Evolutionary conservation across 2,888 invertebrate genomes (phyloP).

Genomic region (Ephialtes manifestator): DNA sequence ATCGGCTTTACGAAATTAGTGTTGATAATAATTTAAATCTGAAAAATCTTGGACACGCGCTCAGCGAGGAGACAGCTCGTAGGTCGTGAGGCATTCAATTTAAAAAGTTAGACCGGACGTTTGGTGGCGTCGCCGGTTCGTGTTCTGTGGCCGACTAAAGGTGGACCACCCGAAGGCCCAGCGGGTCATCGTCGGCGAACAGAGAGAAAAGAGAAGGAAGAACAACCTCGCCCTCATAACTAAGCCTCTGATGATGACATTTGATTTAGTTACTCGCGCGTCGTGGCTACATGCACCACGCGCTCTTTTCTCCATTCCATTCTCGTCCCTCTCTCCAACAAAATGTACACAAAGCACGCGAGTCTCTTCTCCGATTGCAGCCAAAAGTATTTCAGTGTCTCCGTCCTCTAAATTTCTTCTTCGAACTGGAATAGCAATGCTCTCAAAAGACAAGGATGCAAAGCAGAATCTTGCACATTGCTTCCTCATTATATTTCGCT

Average conservation of each 20-base stretch:
- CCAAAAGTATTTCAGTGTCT: constrained; percentile 2
- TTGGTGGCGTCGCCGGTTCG: constrained; percentile 18
- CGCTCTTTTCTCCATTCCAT: constrained; percentile 35
- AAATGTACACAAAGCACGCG: constrained; percentile 31
- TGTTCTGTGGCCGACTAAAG: constrained; percentile 57
- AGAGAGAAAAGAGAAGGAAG: constrained; percentile 33
- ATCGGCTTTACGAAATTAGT: background rate
- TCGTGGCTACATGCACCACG: constrained; percentile 72
- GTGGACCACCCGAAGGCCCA: constrained; percentile 80
- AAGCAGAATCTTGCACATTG: too few species aligned
- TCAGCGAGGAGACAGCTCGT: constrained; percentile 1
- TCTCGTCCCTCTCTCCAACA: constrained; percentile 29
- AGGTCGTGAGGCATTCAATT: constrained; percentile 49
- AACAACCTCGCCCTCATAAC: constrained; percentile 76
- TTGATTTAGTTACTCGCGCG: constrained; percentile 81
- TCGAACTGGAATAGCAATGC: background rate
- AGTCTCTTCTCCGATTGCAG: constrained; percentile 9
- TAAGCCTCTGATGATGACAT: constrained; percentile 81
- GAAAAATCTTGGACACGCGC: background rate
- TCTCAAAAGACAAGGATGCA: too few species aligned
- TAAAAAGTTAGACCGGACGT: constrained; percentile 50
- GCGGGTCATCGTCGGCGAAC: constrained; percentile 73
- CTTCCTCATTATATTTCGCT: too few species aligned
- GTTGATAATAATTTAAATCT: background rate
- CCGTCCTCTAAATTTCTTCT: background rate